These are phyloP conservation scores for Nycticryphes semicollaris DNA, from an alignment of 2,113 vertebrate species.

Conservation along the genomic window DNA sequence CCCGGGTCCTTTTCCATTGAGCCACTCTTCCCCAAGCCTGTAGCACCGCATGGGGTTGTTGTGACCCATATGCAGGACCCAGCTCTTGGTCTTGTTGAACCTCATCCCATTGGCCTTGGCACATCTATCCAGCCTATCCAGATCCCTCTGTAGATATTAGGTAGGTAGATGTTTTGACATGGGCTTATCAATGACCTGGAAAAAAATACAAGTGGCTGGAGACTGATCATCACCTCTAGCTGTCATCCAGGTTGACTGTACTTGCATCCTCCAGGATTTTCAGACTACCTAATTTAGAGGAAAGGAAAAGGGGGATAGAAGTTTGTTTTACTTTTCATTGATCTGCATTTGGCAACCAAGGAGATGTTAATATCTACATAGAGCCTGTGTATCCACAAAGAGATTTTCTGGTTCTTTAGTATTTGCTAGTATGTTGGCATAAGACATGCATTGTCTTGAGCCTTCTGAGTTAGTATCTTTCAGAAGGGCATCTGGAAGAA, in stretches of 20 bases:
- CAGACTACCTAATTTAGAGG: neutral
- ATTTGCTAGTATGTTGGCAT: neutral
- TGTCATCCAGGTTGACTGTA: neutral
- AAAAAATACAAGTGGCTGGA: neutral
- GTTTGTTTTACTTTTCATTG: neutral
- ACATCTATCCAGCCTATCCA: neutral
- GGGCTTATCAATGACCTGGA: neutral
- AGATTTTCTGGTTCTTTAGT: neutral
- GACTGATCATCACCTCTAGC: neutral
- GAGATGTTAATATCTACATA: neutral
- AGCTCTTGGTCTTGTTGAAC: neutral
- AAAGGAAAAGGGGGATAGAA: neutral
- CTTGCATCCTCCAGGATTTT: neutral
- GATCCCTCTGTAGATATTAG: neutral
- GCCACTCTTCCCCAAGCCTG: neutral
- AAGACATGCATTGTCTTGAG: neutral
- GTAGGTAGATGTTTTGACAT: neutral
- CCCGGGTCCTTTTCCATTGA: neutral
- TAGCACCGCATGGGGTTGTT: fast-evolving
- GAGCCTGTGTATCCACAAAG: neutral
- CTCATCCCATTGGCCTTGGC: neutral
- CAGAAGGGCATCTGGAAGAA: neutral
- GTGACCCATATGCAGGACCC: neutral
- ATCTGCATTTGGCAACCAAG: neutral
- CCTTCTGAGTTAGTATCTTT: neutral